Evolutionary conservation across 2,888 invertebrate species (phyloP).

Genomic region (Melinaea marsaeus): DNA sequence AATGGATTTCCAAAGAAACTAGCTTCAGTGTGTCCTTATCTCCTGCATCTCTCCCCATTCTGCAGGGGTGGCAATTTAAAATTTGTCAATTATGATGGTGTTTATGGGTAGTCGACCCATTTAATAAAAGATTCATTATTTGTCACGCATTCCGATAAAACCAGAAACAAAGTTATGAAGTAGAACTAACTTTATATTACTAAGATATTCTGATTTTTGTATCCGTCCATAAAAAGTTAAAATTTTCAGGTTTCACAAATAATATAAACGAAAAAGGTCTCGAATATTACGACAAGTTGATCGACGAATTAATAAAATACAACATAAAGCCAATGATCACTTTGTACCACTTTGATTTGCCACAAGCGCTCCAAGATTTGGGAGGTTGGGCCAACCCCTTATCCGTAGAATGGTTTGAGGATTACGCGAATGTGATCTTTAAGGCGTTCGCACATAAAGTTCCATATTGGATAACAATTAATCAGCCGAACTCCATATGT

Average conservation of each 20-base stretch:
- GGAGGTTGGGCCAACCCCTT: conserved; percentile 60
- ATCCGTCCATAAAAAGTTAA: not conserved
- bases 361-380: conserved; percentile 54
- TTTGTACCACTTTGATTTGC: conserved; percentile 58
- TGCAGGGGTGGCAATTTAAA: no score
- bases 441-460: conserved; percentile 67
- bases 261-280: conserved; percentile 59
- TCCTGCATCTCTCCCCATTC: no score
- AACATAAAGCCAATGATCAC: conserved; percentile 59
- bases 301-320: conserved; percentile 64
- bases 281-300: conserved; percentile 76
- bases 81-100: no score
- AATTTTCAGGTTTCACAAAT: conserved; percentile 49
- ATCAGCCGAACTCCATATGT: conserved; percentile 75
- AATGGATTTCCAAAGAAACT: no score
- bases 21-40: no score
- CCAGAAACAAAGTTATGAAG: no score
- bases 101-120: no score
- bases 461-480: conserved; percentile 79
- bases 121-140: no score
- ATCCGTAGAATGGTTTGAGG: conserved; percentile 61
- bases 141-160: no score
- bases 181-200: no score
- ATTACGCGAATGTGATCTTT: conserved; percentile 67
- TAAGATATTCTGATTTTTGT: no score